These are phyloP conservation scores for Hololepta plana DNA, from an alignment of 2,888 invertebrate species.

Conservation along the genomic window DNA sequence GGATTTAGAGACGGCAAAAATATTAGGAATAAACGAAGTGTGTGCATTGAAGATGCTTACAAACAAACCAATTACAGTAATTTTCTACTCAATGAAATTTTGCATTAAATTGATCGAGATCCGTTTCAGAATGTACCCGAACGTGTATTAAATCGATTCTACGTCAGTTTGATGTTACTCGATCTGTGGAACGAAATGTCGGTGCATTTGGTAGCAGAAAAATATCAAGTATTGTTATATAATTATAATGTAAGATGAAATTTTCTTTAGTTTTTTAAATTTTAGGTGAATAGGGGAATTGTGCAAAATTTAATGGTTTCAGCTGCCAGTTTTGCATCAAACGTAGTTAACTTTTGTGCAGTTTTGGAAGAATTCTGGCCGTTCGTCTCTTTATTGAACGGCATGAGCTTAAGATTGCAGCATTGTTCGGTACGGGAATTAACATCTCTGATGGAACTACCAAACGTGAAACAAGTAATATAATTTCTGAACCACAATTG, in stretches of 20 bases:
- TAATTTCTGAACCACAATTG: neutral
- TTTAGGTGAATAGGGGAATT: slow-evolving; percentile 47
- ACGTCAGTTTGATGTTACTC: slow-evolving; percentile 67
- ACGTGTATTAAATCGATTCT: slow-evolving; percentile 57
- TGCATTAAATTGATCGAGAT: too few relatives aligned
- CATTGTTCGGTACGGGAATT: slow-evolving; percentile 70
- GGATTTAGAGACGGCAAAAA: slow-evolving; percentile 49
- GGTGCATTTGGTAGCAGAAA: slow-evolving; percentile 48
- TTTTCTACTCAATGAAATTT: slow-evolving; percentile 5
- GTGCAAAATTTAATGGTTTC: slow-evolving; percentile 59
- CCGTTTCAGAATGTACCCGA: slow-evolving; percentile 36
- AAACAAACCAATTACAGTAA: slow-evolving; percentile 40
- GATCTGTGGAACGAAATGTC: slow-evolving; percentile 56
- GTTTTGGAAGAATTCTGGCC: slow-evolving; percentile 69
- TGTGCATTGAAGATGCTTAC: slow-evolving; percentile 48
- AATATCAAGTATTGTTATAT: slow-evolving; percentile 30
- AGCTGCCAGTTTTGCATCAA: slow-evolving; percentile 53
- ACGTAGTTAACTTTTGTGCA: slow-evolving; percentile 65
- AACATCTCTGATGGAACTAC: slow-evolving; percentile 69
- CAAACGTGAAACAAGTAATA: slow-evolving; percentile 63
- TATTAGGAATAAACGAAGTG: slow-evolving; percentile 63
- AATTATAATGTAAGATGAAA: slow-evolving; percentile 4
- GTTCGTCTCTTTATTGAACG: slow-evolving; percentile 54
- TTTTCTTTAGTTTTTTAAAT: slow-evolving; percentile 1
- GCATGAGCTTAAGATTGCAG: slow-evolving; percentile 55